Evolutionary conservation across 2,113 vertebrate genomes (phyloP).

Genomic region (Stegastes partitus): DNA sequence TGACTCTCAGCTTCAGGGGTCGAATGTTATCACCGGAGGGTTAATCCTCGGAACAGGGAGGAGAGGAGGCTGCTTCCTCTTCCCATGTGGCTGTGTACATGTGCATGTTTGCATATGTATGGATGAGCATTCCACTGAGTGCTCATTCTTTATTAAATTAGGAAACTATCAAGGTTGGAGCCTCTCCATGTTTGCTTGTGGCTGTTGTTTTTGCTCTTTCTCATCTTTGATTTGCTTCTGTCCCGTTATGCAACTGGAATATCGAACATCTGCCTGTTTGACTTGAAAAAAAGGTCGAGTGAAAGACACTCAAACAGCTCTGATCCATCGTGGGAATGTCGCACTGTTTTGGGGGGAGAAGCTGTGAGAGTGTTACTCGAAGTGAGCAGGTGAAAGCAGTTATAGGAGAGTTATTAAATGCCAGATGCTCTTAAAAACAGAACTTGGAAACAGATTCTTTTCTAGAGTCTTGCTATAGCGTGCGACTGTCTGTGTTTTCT

Average conservation of each 20-base stretch:
- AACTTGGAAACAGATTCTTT: constrained; percentile 3
- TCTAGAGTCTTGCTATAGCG: constrained; percentile 3
- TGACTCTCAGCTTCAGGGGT: background rate
- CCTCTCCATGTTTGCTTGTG: background rate
- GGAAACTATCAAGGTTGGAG: background rate
- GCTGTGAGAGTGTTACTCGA: background rate
- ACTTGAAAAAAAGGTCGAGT: background rate
- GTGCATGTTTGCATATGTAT: background rate
- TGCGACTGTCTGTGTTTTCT: background rate
- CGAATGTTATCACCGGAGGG: background rate
- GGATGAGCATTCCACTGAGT: background rate
- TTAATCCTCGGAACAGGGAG: background rate
- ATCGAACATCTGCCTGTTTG: background rate
- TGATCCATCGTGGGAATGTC: background rate
- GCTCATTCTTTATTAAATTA: background rate
- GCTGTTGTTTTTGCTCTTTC: background rate
- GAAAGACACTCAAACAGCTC: background rate
- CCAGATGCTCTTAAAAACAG: constrained; percentile 36
- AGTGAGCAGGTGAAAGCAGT: constrained; percentile 23
- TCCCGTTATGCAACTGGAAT: background rate
- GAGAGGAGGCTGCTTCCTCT: constrained; percentile 4
- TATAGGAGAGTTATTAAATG: constrained; percentile 23
- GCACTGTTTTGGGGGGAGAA: background rate
- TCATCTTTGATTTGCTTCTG: background rate
- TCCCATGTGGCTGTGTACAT: background rate